Base-by-base conservation (phyloP, 2,888 invertebrate genomes). In the Eristalis tenax region DNA sequence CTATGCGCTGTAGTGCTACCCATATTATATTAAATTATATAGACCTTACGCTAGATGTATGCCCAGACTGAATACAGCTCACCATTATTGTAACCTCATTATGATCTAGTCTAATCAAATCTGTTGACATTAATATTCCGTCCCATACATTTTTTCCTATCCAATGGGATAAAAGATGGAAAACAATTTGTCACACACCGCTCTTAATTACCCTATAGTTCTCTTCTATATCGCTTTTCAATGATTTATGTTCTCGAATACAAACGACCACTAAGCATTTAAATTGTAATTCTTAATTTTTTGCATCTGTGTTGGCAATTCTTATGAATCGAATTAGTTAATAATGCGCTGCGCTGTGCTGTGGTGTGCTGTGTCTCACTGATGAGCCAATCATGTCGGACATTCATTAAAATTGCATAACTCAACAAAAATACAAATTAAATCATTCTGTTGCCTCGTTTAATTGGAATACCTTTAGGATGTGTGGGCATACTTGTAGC, bases 351-450 rank as follows among this genome's bases (percentile, higher is more conserved):
- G 63, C 38, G 56, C 18, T 64, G 32, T 32, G 32, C 32, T 32
- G 32, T 32, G 32, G 2, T 32, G 32, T 32, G 5, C 5, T 32
- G 32, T 32, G 50, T 50, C 28, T 59, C 57, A 40, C 43, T 77
- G 66, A 75, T 75, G 69, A 63, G 69, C 61, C 68, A 63, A 80
- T 74, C 35, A 74, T 68, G 50, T 64, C 80, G 38, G 79, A 61
- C 59, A 79, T 66, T 63, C 73, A 74, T 80, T 80, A 74, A 80
- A 68, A 65, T 80, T 68, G 22, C 64, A 65, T 78, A 78, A 65
- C 78, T 64, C 56, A 56, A 38, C 6, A 4, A 35, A 22, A n/a
- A 70, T 38, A 65, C 68, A 38, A 76, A 66, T 68, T 68, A 18
- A 61, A 40, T 59, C 15, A 76, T 68, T 43, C 22, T 66, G 43